Evolutionary conservation across 2,113 vertebrate species (phyloP).

Genomic region (Oncorhynchus gorbuscha): DNA sequence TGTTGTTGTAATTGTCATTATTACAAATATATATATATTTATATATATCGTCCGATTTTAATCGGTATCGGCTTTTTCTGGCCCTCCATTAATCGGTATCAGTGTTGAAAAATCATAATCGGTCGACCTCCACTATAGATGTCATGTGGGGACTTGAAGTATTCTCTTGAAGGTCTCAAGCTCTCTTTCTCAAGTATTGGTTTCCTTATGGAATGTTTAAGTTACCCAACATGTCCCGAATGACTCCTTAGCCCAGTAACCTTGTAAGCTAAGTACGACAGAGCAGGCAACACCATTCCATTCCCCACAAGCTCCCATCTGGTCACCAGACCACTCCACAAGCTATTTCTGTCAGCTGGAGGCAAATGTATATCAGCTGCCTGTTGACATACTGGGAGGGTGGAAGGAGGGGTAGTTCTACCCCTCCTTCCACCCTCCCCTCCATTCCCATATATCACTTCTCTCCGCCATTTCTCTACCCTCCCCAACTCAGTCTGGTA

Average conservation of each 20-base stretch:
- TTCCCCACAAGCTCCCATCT: background rate
- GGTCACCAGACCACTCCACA: slow-evolving; percentile 30
- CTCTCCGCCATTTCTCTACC: background rate
- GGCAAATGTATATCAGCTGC: slow-evolving; percentile 26
- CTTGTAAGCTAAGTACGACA: slow-evolving; percentile 31
- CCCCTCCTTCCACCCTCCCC: background rate
- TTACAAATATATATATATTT: too few relatives aligned
- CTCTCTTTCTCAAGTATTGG: too few relatives aligned
- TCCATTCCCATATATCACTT: background rate
- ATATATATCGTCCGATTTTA: too few relatives aligned
- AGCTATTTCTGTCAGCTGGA: slow-evolving; percentile 34
- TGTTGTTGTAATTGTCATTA: too few relatives aligned
- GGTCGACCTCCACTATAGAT: too few relatives aligned
- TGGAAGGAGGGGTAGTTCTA: too few relatives aligned
- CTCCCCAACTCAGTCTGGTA: slow-evolving; percentile 6
- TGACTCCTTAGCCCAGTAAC: slow-evolving; percentile 37
- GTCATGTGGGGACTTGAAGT: too few relatives aligned
- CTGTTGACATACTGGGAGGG: slow-evolving; percentile 8
- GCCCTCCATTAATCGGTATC: too few relatives aligned
- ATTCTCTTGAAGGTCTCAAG: too few relatives aligned
- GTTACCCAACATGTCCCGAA: slow-evolving; percentile 24
- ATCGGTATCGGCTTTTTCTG: too few relatives aligned
- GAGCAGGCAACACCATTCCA: slow-evolving; percentile 23
- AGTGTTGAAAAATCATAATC: too few relatives aligned
- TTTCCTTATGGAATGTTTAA: too few relatives aligned